These are phyloP conservation scores for Oreochromis niloticus DNA, from an alignment of 2,113 vertebrate genomes.

Conservation along the genomic window DNA sequence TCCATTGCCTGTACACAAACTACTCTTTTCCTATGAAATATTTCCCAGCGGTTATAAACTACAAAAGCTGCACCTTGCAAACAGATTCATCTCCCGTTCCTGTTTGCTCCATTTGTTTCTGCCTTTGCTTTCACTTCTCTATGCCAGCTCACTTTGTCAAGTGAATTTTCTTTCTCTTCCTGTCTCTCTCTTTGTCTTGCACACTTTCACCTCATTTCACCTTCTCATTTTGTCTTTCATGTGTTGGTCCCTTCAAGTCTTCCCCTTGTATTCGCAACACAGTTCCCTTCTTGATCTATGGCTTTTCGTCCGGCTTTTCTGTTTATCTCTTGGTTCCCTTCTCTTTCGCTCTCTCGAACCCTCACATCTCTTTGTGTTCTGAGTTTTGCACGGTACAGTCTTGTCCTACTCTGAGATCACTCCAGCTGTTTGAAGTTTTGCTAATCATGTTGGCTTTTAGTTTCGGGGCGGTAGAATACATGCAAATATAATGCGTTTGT, in stretches of 20 bases:
- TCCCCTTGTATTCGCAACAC: background rate
- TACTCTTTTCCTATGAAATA: conserved; percentile 28
- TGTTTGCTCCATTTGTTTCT: conserved; percentile 42
- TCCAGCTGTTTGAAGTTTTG: conserved; percentile 15
- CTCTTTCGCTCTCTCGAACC: background rate
- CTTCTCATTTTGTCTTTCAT: conserved; percentile 32
- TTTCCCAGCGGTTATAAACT: conserved; percentile 43
- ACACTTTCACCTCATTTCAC: conserved; percentile 45
- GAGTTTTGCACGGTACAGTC: background rate
- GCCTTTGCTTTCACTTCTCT: conserved; percentile 19
- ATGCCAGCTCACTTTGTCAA: conserved; percentile 7
- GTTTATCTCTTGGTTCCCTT: conserved; percentile 23
- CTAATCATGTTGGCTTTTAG: conserved; percentile 11
- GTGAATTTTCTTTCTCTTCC: conserved; percentile 11
- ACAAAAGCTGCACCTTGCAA: conserved; percentile 18
- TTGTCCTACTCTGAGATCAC: background rate
- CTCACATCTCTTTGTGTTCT: conserved; percentile 5
- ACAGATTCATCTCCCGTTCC: conserved; percentile 42
- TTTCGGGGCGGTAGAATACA: background rate
- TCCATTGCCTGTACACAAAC: conserved; percentile 38
- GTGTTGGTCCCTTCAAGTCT: conserved; percentile 6
- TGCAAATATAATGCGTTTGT: background rate
- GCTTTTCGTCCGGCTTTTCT: background rate
- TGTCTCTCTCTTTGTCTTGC: conserved; percentile 12
- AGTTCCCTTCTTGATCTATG: conserved; percentile 17